Percentiles rank a stretch among this genome's conserved stretches.
Evolutionary conservation across 2,113 vertebrate genomes (phyloP).

Genomic region (Pteruthius melanotis): DNA sequence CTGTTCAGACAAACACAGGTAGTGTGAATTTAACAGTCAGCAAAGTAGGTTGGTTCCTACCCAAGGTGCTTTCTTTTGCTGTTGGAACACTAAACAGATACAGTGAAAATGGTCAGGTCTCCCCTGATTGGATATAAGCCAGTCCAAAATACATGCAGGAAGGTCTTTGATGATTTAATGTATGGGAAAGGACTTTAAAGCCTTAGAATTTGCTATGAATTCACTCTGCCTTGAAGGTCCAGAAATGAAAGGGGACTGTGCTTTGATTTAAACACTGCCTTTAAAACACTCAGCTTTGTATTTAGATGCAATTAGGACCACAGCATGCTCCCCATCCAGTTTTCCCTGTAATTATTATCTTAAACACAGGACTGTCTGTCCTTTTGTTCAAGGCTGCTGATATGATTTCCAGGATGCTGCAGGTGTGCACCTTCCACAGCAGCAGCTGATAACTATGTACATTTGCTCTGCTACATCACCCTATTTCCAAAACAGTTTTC

Average conservation of each 20-base stretch:
- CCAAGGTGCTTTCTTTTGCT: background rate
- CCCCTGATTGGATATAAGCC: background rate
- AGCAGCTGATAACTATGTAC: background rate
- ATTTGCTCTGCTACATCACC: background rate
- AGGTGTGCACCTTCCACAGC: conserved; percentile 13
- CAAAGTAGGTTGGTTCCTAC: background rate
- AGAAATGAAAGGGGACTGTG: conserved; percentile 46
- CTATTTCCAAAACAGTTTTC: background rate
- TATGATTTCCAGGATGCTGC: conserved; percentile 23
- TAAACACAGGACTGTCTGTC: conserved; percentile 13
- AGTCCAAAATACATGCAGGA: background rate
- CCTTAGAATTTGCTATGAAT: conserved; percentile 43
- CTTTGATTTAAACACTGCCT: conserved; percentile 24
- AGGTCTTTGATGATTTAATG: conserved; percentile 44
- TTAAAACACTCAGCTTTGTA: conserved; percentile 17
- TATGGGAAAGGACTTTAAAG: conserved; percentile 34
- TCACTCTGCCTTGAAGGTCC: conserved; percentile 21
- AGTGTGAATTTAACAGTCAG: background rate
- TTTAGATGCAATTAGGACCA: conserved; percentile 60
- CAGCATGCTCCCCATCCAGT: background rate
- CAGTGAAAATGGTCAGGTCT: background rate
- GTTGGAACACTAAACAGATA: background rate
- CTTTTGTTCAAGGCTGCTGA: conserved; percentile 12
- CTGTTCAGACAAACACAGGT: background rate
- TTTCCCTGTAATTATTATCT: conserved; percentile 57